Conservation (phyloP, 2,888 invertebrate genomes). For the Biston stratarius region DNA sequence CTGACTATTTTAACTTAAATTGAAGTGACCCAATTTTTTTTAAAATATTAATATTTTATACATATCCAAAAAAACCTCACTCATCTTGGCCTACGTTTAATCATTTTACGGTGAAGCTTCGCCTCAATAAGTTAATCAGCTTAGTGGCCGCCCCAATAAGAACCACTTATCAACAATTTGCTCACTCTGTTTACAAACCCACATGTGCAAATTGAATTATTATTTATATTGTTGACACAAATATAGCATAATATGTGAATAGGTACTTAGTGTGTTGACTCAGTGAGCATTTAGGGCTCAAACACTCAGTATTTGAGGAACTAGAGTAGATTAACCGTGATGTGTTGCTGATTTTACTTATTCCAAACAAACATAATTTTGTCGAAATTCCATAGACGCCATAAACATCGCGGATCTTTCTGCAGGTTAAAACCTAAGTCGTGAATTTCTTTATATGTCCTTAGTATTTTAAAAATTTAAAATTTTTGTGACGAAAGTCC, state of each 20-base stretch:
- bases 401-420: too few species aligned
- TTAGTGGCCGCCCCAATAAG: conserved; percentile 20
- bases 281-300: conserved; percentile 23
- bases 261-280: conserved; percentile 20
- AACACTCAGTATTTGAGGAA: conserved; percentile 28
- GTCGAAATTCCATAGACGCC: neutral
- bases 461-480: too few species aligned
- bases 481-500: too few species aligned
- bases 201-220: conserved; percentile 35
- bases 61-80: too few species aligned
- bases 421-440: too few species aligned
- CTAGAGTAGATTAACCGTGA: conserved; percentile 13
- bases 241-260: conserved; percentile 18
- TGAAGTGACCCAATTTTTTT: neutral
- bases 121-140: conserved; percentile 11
- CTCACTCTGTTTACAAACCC: conserved; percentile 29
- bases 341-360: conserved; percentile 4
- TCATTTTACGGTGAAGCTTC: neutral
- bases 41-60: too few species aligned
- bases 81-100: neutral
- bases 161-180: conserved; percentile 36
- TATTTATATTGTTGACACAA: conserved; percentile 27
- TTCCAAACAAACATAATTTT: too few species aligned
- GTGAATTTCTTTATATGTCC: too few species aligned
- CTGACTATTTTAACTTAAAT: too few species aligned